Conservation (phyloP, 2,113 vertebrate genomes). For the Tupaia chinensis region DNA sequence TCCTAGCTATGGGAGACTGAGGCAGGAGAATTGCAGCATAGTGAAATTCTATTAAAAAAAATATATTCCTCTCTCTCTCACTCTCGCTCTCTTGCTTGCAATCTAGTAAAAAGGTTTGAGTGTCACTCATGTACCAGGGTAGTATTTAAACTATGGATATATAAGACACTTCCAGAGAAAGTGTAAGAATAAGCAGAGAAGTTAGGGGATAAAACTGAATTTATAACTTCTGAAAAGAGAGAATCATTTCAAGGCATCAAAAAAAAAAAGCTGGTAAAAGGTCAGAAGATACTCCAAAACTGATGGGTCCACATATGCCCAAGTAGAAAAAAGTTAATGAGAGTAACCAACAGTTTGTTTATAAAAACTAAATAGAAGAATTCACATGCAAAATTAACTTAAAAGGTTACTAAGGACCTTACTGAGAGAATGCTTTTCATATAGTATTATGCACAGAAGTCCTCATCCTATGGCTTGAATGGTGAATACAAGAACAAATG, state of each 20-base stretch:
- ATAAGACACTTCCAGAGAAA: not conserved
- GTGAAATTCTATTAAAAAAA: too few species aligned
- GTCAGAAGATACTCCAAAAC: not conserved
- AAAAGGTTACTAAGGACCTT: not conserved
- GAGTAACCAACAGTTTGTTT: not conserved
- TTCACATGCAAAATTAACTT: not conserved
- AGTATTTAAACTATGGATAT: not conserved
- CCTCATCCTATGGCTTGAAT: not conserved
- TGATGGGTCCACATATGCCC: not conserved
- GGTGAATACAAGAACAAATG: not conserved
- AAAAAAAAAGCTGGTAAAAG: not conserved
- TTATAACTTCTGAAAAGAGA: not conserved
- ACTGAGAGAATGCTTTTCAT: not conserved
- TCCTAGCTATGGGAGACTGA: too few species aligned
- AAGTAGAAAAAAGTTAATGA: not conserved
- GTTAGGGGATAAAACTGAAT: not conserved
- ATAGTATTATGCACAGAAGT: not conserved
- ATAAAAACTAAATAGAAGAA: not conserved
- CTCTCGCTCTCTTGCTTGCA: too few species aligned
- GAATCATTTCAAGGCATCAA: not conserved
- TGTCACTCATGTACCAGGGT: not conserved
- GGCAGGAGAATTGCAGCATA: too few species aligned
- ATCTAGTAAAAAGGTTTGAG: not conserved
- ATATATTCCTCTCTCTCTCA: too few species aligned
- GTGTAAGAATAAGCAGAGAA: not conserved